phyloP scores from a whole-genome alignment of 2,797 vertebrate genomes.

The Sebastes elongatus region DNA sequence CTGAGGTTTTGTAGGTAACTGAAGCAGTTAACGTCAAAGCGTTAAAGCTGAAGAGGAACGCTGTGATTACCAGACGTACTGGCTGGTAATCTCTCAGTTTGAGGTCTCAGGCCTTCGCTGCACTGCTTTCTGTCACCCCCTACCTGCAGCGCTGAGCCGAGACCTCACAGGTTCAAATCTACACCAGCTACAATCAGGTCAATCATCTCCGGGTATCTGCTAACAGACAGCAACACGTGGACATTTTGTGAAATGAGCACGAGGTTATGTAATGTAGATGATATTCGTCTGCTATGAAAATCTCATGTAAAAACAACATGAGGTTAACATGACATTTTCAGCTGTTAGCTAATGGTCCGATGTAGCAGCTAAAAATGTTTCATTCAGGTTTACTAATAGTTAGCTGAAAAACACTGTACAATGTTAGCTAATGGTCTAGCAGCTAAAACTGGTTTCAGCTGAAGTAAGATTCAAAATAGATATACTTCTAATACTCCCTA shows the following conservation, averaged over 20 bases:
- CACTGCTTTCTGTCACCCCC: neutral
- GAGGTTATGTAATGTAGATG: neutral
- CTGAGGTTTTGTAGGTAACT: slow-evolving; percentile 7
- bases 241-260: slow-evolving; percentile 35
- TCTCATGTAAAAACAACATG: neutral
- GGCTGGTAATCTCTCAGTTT: slow-evolving; percentile 16
- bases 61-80: neutral
- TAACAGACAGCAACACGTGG: neutral
- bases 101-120: slow-evolving; percentile 3
- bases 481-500: neutral
- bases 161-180: slow-evolving; percentile 17
- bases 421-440: neutral
- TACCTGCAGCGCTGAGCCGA: neutral
- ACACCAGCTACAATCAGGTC: slow-evolving; percentile 35
- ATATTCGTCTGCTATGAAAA: neutral
- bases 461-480: neutral
- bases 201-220: neutral
- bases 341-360: neutral
- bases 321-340: neutral
- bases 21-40: neutral
- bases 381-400: neutral
- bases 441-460: neutral
- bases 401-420: neutral
- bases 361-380: neutral
- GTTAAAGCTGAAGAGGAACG: slow-evolving; percentile 26